Percentiles rank a stretch among this genome's conserved stretches.
phyloP scores from a whole-genome alignment of 2,888 invertebrate genomes.

The Drosophila nr. perissopoda region DNA sequence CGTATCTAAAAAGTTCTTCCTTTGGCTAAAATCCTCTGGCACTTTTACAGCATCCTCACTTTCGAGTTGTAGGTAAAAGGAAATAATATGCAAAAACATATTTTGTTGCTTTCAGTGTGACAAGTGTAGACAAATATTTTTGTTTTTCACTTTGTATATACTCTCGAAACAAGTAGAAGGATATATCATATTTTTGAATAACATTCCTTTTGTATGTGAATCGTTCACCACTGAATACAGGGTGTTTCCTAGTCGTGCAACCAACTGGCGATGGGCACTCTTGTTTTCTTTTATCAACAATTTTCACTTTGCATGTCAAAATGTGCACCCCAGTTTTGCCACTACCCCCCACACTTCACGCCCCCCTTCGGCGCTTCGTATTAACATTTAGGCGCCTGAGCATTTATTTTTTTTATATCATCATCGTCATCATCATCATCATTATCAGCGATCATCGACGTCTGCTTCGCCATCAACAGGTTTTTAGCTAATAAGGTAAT shows the following conservation, averaged over 20 bases:
- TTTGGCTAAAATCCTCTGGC: background rate
- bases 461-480: slow-evolving; percentile 48
- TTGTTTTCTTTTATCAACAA: slow-evolving; percentile 35
- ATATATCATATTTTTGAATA: background rate
- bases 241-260: background rate
- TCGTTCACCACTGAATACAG: background rate
- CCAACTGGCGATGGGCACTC: slow-evolving; percentile 7
- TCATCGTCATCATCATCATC: slow-evolving; percentile 32
- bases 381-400: slow-evolving; percentile 51
- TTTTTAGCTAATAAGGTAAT: slow-evolving; percentile 72
- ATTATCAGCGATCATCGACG: slow-evolving; percentile 13
- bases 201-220: background rate
- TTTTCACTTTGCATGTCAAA: slow-evolving; percentile 68
- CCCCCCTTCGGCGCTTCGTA: background rate
- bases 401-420: slow-evolving; percentile 45
- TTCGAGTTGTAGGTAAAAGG: background rate
- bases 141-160: slow-evolving; percentile 12
- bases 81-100: background rate
- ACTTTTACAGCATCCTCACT: background rate
- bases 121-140: slow-evolving; percentile 16
- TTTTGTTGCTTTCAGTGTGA: slow-evolving; percentile 6
- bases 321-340: slow-evolving; percentile 7
- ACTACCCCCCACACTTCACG: background rate
- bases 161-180: background rate
- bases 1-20: background rate